Base-by-base conservation (phyloP, 2,888 invertebrate species). In the Platycnemis pennipes region DNA sequence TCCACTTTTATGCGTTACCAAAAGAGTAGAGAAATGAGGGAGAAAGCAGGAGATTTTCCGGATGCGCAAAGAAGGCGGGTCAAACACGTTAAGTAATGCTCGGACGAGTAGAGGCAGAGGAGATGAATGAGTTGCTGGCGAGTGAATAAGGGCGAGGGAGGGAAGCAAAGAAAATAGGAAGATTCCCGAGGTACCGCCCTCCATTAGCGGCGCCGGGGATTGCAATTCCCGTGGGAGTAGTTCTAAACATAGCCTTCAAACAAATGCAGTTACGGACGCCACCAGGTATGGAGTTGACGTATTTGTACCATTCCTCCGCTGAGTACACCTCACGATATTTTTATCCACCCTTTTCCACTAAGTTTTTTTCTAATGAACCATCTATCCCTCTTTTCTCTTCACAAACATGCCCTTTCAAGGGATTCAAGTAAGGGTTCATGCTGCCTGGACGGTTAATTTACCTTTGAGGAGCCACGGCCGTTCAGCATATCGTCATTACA, bases 61-160 rank as follows among this genome's bases (percentile, higher is more conserved):
- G 26, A 22, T 5, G 63, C 63, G 8, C 1, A 63, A 13, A 42
- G 85, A 86, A 26, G 44, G 85, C 37, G 85, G 42, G 42, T 44
- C 22, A 86, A 31, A 86, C 2, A 37, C 37, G 0, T 22, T 42
- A 86, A 86, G 44, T 42, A 44, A 86, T 86, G 86, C 22, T 44
- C 22, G 37, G 37, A 44, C 42, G 86, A 86, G 86, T 44, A 42
- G 8, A 86, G 86, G 37, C 42, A 11, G 77, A 63, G 22, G 63
- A 63, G 85, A 44, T 86, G 85, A 42, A 44, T 86, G 85, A 44
- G 85, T n/a, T 7, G 26, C 19, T 31, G 42, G 37, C 37, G 85
- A 63, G 63, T 63, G 63, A 63, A n/a, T n/a, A 63, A 26, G 63
- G 44, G 85, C 63, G 63, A 63, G 63, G 63, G 63, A 49, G 63